Evolutionary conservation across 2,797 vertebrate species (phyloP).

Genomic region (Oreonectes daqikongensis): DNA sequence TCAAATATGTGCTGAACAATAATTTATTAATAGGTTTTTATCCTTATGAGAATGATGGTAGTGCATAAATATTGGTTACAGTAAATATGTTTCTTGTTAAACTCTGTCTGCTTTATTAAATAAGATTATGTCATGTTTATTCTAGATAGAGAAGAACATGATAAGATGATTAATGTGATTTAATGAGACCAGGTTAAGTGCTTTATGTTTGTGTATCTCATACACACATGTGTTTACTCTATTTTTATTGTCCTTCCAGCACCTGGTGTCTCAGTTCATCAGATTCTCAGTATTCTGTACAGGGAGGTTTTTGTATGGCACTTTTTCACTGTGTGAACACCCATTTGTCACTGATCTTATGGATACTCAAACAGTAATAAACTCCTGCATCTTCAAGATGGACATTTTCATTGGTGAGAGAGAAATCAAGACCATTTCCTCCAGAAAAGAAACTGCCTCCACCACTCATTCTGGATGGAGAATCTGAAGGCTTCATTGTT

Average conservation of each 20-base stretch:
- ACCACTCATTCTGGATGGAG: slow-evolving; percentile 60
- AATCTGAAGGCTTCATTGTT: slow-evolving; percentile 20
- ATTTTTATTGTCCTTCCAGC: background rate
- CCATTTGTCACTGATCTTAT: accelerated
- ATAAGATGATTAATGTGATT: background rate
- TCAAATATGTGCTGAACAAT: too few species aligned
- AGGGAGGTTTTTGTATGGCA: slow-evolving; percentile 59
- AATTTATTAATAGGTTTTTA: too few species aligned
- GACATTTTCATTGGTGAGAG: slow-evolving; percentile 57
- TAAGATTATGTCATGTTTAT: too few species aligned
- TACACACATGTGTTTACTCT: background rate
- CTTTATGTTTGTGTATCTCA: background rate
- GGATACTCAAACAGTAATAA: slow-evolving; percentile 53
- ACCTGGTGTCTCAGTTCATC: background rate
- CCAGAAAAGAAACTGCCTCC: slow-evolving; percentile 24
- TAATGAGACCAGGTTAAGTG: background rate
- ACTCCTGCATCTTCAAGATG: slow-evolving; percentile 59
- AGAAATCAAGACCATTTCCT: slow-evolving; percentile 45
- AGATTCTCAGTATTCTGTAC: background rate
- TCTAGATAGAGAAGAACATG: too few species aligned
- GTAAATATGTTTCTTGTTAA: too few species aligned
- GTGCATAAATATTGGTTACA: too few species aligned
- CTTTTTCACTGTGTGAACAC: slow-evolving; percentile 57
- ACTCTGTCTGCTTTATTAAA: too few species aligned
- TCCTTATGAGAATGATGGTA: too few species aligned